Base-by-base conservation (phyloP, 2,888 invertebrate genomes). In the Meandrusa payeni region DNA sequence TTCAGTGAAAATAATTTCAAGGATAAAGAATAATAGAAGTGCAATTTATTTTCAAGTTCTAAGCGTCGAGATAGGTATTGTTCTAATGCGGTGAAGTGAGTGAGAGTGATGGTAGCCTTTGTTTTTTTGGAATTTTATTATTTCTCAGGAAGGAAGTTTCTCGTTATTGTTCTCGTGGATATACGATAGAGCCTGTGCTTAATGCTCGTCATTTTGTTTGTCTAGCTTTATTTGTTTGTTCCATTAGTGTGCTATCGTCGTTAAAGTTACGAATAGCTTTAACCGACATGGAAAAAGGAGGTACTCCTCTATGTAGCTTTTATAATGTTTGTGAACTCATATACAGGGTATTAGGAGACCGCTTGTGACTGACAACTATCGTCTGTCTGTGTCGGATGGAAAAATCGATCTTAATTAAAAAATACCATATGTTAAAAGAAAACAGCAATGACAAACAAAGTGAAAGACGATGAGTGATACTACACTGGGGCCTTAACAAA, bases 111-210 rank as follows among this genome's bases (percentile, higher is more conserved):
- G 42, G 29, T 37, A 29, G 42, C 36, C 24, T 31, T 42, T 42
- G 42, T 42, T 42, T n/a, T n/a, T 42, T 31, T 42, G 11, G 29
- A 13, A 42, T 42, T 37, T 42, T 37, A 42, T 42, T 37, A 42
- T 42, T 37, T 24, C 36, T 36, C 36, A 11, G 29, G 34, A 36
- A 33, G 23, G 24, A 40, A 42, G 12, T 37, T 22, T 23, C 29
- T 17, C 17, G 15, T 36, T 22, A 42, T 42, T 42, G 29, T 42
- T 29, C 19, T 6, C 29, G n/a, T n/a, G 11, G 31, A 40, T 40
- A 23, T 32, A 32, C 31, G 40, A 15, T 12, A 7, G 5, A 9
- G 39, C n/a, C 13, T 22, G 20, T 26, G 32, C 24, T 17, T 10
- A 12, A 31, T 10, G 4, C 5, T 17, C 10, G 10, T 32, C 32